These are phyloP conservation scores for Tenodera sinensis DNA, from an alignment of 2,888 invertebrate species.

Conservation along the genomic window DNA sequence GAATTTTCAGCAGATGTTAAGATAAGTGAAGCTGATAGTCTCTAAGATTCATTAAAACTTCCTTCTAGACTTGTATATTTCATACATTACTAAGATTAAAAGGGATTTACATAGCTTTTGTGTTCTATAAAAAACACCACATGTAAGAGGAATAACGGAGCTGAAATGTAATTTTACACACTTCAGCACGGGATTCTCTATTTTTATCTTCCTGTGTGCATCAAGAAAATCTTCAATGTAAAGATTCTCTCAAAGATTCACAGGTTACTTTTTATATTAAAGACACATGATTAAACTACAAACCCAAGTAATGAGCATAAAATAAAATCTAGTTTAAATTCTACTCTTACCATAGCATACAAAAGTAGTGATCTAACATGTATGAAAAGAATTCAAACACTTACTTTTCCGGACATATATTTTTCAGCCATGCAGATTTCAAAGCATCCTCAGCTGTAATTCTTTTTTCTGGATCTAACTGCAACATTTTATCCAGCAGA, in stretches of 20 bases:
- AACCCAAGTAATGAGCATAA: too few species aligned
- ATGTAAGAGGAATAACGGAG: not conserved
- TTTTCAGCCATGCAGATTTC: conserved; percentile 86
- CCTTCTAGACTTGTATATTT: too few species aligned
- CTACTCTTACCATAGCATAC: too few species aligned
- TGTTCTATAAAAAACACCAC: too few species aligned
- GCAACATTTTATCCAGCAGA: conserved; percentile 91
- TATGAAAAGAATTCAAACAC: conserved; percentile 45
- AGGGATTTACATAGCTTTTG: too few species aligned
- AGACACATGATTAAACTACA: too few species aligned
- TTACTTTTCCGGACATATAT: conserved; percentile 86
- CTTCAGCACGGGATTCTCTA: not conserved
- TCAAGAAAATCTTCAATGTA: conserved; percentile 22
- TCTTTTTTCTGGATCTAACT: conserved; percentile 88
- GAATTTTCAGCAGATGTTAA: too few species aligned
- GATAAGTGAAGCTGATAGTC: too few species aligned
- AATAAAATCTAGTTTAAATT: too few species aligned
- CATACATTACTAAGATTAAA: too few species aligned
- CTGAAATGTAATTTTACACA: not conserved
- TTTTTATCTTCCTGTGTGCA: conserved; percentile 21
- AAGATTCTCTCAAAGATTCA: conserved; percentile 20
- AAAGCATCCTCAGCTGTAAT: conserved; percentile 94
- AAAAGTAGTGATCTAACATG: too few species aligned
- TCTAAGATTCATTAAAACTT: too few species aligned
- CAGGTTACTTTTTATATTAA: not conserved